A percentile compares a stretch with the other conserved stretches of the same genome.
These are phyloP conservation scores for Papilio glaucus DNA, from an alignment of 1,140 invertebrate species.

Conservation along the genomic window DNA sequence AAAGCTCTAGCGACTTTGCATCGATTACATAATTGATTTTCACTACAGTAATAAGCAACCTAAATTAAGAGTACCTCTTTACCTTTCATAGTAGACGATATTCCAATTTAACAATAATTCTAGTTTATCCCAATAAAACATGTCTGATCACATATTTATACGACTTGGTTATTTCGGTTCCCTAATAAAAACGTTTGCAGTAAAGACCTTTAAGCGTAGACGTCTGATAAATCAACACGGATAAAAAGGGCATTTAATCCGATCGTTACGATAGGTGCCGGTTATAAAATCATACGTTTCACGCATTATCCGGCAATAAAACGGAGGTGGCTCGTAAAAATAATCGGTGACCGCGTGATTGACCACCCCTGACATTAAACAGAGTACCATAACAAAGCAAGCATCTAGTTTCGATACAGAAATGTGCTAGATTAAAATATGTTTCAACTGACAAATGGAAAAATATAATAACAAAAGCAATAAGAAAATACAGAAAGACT, in stretches of 20 bases:
- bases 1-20: too few species aligned
- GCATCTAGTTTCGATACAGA: not conserved
- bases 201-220: slow-evolving; percentile 50
- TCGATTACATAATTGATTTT: too few species aligned
- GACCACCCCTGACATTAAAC: slow-evolving; percentile 59
- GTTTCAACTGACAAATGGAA: too few species aligned
- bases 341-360: slow-evolving; percentile 48
- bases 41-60: too few species aligned
- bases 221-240: slow-evolving; percentile 70
- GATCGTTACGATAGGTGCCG: slow-evolving; percentile 60
- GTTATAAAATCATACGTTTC: slow-evolving; percentile 71
- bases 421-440: not conserved
- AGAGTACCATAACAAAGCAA: not conserved
- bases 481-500: too few species aligned
- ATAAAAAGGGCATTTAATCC: slow-evolving; percentile 69
- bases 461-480: too few species aligned
- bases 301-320: slow-evolving; percentile 75
- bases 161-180: slow-evolving; percentile 48
- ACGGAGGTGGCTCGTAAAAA: slow-evolving; percentile 53
- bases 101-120: slow-evolving; percentile 3
- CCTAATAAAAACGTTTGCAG: slow-evolving; percentile 52
- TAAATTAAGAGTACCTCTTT: not conserved
- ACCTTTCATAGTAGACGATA: slow-evolving; percentile 1
- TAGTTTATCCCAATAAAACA: not conserved
- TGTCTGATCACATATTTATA: slow-evolving; percentile 45